Evolutionary conservation across 2,113 vertebrate genomes (phyloP), one percentile per base, ranked within the genome.

Genomic region (Ammodytes dubius): DNA sequence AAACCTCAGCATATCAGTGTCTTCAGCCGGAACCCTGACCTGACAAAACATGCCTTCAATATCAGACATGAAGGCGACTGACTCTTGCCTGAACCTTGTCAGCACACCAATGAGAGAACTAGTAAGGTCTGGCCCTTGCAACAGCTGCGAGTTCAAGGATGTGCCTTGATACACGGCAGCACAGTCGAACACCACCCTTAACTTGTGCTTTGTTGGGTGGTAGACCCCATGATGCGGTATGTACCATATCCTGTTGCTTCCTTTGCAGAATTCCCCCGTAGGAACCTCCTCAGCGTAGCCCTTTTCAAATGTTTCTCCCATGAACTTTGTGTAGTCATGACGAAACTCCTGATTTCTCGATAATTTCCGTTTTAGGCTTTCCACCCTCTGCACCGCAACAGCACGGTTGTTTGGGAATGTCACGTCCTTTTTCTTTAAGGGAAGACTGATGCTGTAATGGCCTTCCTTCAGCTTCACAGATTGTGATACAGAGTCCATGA

Each of bases 161-260:
- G 10, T 2, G 1, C 42, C 53, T 45, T 58, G n/a, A 2, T 35
- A 71, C 2, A 40, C 4, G 1, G 53, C 53, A 8, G n/a, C 11
- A 46, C 53, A 71, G 4, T 71, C 19, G 17, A 71, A 71, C 2
- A 71, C 69, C n/a, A 71, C 42, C 10, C 42, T 58, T 1, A 71
- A 7, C 10, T 70, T 70, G 0, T 5, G 7, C 12, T 57, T 70
- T 1, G 27, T 45, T 0, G 10, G 52, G 7, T 70, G 68, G 40
- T 27, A 70, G 1, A 70, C 39, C 4, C 39, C 68, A 57, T 70
- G 68, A 8, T 70, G 68, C 2, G 53, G 53, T 9, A 71, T 17
- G 4, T 45, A 57, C 69, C 69, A 71, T 0, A 57, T n/a, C n/a
- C 12, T 7, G 43, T 27, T 27, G 52, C 68, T 15, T 2, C 10